Percentiles rank a stretch among this genome's conserved stretches.
Conservation (phyloP, 1,140 invertebrate species). For the Drosophila sechellia region DNA sequence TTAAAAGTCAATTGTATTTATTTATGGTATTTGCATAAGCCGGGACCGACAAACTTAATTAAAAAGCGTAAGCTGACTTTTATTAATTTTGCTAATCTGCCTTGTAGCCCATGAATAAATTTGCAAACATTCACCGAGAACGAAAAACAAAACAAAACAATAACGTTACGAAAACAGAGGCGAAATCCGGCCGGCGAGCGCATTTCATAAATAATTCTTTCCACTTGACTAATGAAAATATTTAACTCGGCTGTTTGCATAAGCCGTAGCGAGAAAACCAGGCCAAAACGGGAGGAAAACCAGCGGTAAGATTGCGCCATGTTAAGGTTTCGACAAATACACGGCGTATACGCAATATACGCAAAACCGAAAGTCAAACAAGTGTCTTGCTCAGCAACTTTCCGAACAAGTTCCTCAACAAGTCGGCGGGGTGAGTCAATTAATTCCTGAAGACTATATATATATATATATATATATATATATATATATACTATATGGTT, state of each 20-base stretch:
- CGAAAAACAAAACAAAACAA: slow-evolving; percentile 31
- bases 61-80: slow-evolving; percentile 71
- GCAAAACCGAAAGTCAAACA: slow-evolving; percentile 62
- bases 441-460: slow-evolving; percentile 67
- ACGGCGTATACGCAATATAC: slow-evolving; percentile 62
- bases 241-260: slow-evolving; percentile 69
- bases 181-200: slow-evolving; percentile 33
- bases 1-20: slow-evolving; percentile 76
- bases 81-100: slow-evolving; percentile 77
- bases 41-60: slow-evolving; percentile 60
- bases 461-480: too few relatives aligned
- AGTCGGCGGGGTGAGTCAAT: slow-evolving; percentile 71
- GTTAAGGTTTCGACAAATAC: slow-evolving; percentile 53
- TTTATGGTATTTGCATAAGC: slow-evolving; percentile 56
- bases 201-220: slow-evolving; percentile 77
- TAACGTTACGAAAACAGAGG: slow-evolving; percentile 29
- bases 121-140: slow-evolving; percentile 41
- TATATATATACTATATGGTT: slow-evolving; percentile 48
- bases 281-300: slow-evolving; percentile 1
- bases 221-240: slow-evolving; percentile 78
- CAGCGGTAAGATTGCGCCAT: slow-evolving; percentile 25
- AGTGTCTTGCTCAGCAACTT: slow-evolving; percentile 51
- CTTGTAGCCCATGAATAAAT: slow-evolving; percentile 68
- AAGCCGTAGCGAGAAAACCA: slow-evolving; percentile 30
- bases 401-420: slow-evolving; percentile 59